Percentiles rank a stretch among this genome's conserved stretches.
phyloP scores from a whole-genome alignment of 2,797 vertebrate genomes.

The Pempheris klunzingeri region DNA sequence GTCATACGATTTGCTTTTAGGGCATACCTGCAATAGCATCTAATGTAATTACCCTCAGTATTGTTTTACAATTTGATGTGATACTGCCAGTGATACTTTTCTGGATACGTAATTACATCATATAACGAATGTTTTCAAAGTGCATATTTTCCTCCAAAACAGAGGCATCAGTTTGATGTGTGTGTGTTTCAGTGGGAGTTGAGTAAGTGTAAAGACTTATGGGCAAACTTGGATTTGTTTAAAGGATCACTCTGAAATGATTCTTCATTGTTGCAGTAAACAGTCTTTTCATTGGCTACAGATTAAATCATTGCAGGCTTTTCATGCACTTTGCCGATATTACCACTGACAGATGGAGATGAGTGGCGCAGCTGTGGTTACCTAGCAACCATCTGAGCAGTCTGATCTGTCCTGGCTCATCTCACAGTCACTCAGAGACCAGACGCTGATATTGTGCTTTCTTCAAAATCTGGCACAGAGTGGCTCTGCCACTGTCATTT shows the following conservation, averaged over 20 bases:
- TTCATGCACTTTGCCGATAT: conserved; percentile 44
- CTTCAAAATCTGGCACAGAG: conserved; percentile 13
- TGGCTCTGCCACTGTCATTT: not conserved
- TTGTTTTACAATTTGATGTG: not conserved
- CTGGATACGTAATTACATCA: not conserved
- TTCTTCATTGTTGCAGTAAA: conserved; percentile 22
- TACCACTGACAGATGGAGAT: conserved; percentile 64
- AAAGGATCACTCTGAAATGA: not conserved
- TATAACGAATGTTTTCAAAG: not conserved
- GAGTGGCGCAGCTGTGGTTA: conserved; percentile 61
- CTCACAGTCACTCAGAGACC: conserved; percentile 29
- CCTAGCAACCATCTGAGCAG: conserved; percentile 54
- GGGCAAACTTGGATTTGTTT: not conserved
- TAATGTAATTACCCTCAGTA: not conserved
- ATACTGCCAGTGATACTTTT: not conserved
- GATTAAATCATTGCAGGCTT: conserved; percentile 28
- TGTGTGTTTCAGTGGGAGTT: too few relatives aligned
- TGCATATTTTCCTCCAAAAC: not conserved
- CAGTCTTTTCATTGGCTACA: conserved; percentile 16
- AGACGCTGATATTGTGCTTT: conserved; percentile 22
- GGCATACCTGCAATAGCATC: not conserved
- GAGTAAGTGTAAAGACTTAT: too few relatives aligned
- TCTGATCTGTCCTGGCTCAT: conserved; percentile 31
- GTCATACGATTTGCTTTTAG: not conserved
- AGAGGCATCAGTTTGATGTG: not conserved